Base-by-base conservation (phyloP, 2,113 vertebrate genomes). In the Rallus limicola region DNA sequence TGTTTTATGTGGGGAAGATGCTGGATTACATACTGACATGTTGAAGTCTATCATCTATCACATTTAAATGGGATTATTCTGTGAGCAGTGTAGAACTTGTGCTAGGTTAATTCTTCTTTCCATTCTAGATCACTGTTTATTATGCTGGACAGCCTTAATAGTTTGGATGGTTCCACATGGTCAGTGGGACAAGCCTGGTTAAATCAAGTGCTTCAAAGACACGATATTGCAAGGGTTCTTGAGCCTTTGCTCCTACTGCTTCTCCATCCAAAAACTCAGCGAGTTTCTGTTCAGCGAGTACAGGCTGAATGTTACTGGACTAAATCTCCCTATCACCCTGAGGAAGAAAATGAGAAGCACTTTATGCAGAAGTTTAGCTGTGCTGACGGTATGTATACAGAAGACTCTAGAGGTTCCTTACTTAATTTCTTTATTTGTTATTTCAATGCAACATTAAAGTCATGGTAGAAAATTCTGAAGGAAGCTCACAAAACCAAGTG, bases 71-170 rank as follows among this genome's bases (percentile, higher is more conserved):
- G 11, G 3, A 29, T 84, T 83, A 23, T 33, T 55, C 23, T 59
- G n/a, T 7, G 4, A 21, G 13, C 33, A 52, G 8, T 55, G 20
- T n/a, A 46, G 8, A 50, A 28, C 55, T 58, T 53, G 24, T 59
- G 11, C 29, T n/a, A 38, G 28, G 12, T 68, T 96, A 17, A 31
- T 91, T 92, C 21, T 70, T 84, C 76, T 58, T 96, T 97, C 69
- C 58, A 0, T 96, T 90, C 29, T 97, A 99, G 99, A 91, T 99
- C 99, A 95, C 98, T 99, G 10, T 99, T 99, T 97, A 99, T 99
- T 96, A 99, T 99, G 99, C 95, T 99, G 50, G 99, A 99, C 94
- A 99, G 99, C 95, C 98, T 99, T 80, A 99, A 98, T 94, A 99
- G 98, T 89, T 98, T 99, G 87, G 99, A 99, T 97, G 99, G 99